Evolutionary conservation across 2,888 invertebrate genomes (phyloP), one percentile per base, ranked within the genome.

Genomic region (Hoplodrina blanda): DNA sequence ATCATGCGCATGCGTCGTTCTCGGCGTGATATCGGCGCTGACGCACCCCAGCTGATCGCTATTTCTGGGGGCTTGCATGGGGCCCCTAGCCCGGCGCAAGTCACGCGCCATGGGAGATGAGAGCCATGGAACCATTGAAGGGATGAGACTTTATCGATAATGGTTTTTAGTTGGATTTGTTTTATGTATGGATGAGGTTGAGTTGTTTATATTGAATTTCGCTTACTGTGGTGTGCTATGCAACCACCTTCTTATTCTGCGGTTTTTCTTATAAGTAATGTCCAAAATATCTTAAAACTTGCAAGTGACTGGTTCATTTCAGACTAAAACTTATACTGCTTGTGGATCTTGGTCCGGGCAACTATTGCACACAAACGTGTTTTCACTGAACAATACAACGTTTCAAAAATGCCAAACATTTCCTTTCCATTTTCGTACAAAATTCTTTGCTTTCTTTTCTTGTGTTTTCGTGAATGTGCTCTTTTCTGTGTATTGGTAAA

Each of bases 1-100:
- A 79, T 80, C 77, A 80, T 69, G 76, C 76, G 80, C 85, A 80
- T 78, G 74, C 78, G 55, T 67, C 65, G 69, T 65, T 74, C 81
- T 75, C 85, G 82, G 84, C 88, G 87, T 88, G 89, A 90, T 90
- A 90, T 86, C 90, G 87, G 81, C 76, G 69, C 83, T 90, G 93
- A 93, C 87, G 92, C 92, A 92, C 94, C 93, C 94, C 94, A 94
- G 92, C 94, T 93, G 95, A 93, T 91, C 83, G 90, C 91, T 94
- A 95, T 95, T 94, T 94, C 88, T 89, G 91, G 91, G 86, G 80
- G 70, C 79, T 85, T 83, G 87, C 87, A 88, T 88, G 90, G 89
- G 89, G 87, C 73, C 74, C 73, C 57, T 65, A 59, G 54, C 57
- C n/a, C 55, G 78, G 76, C 67, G 69, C 76, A 84, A 84, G 83